Evolutionary conservation across 2,797 vertebrate genomes (phyloP).

Genomic region (Eospalax fontanierii): DNA sequence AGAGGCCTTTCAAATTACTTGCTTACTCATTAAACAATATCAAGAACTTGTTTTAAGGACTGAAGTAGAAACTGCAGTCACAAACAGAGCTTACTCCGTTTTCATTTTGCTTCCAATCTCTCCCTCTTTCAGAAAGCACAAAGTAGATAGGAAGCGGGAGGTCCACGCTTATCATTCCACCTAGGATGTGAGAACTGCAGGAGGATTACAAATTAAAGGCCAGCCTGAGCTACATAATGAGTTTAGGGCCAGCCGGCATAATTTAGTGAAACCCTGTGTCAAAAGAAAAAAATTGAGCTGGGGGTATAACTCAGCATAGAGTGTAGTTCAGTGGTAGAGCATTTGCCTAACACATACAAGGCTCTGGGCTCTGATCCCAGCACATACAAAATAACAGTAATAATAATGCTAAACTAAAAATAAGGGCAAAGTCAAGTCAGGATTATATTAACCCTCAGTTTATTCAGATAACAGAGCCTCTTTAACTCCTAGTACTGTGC

Average conservation of each 20-base stretch:
- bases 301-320: background rate
- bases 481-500: background rate
- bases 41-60: background rate
- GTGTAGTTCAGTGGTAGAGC: too few species aligned
- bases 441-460: background rate
- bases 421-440: background rate
- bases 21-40: slow-evolving; percentile 23
- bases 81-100: background rate
- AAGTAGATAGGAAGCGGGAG: background rate
- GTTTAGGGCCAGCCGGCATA: background rate
- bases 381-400: background rate
- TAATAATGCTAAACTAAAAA: background rate
- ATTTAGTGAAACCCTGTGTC: background rate
- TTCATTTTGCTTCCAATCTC: background rate
- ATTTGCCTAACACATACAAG: too few species aligned
- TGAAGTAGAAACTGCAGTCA: background rate
- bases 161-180: too few species aligned
- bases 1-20: background rate
- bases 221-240: background rate
- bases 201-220: background rate
- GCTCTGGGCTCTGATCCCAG: background rate
- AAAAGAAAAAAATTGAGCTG: background rate
- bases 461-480: background rate
- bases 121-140: background rate
- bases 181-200: background rate